Conservation (phyloP, 2,888 invertebrate species). For the Pegoplata infirma region DNA sequence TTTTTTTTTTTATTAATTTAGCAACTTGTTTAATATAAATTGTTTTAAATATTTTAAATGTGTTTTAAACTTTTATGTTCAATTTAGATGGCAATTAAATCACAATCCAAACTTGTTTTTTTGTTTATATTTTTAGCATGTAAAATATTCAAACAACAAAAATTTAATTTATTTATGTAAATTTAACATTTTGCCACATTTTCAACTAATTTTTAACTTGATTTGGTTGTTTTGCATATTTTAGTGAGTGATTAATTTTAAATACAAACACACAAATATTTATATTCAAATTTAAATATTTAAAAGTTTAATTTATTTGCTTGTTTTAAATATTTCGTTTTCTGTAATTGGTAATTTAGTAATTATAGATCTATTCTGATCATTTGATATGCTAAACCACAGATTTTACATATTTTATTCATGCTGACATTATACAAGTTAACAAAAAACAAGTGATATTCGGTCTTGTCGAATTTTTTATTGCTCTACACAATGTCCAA, state of each 20-base stretch:
- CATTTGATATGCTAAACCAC: no score
- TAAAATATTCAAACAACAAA: no score
- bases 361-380: neutral
- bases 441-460: no score
- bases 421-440: no score
- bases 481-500: no score
- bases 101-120: neutral
- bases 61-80: slow-evolving; percentile 1
- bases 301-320: neutral
- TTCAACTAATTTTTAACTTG: neutral
- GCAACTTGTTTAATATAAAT: neutral
- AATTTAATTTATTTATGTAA: slow-evolving; percentile 5
- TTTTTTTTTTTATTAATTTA: neutral
- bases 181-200: neutral
- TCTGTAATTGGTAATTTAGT: neutral
- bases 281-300: no score
- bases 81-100: slow-evolving; percentile 8
- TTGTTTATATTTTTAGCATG: neutral
- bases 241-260: no score
- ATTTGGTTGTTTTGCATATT: neutral
- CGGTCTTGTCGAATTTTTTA: no score
- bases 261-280: no score
- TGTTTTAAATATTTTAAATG: slow-evolving; percentile 1
- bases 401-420: no score
- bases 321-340: neutral